A percentile compares a stretch with the other conserved stretches of the same genome.
phyloP scores from a whole-genome alignment of 2,888 invertebrate genomes.

The Nomada ferruginata region DNA sequence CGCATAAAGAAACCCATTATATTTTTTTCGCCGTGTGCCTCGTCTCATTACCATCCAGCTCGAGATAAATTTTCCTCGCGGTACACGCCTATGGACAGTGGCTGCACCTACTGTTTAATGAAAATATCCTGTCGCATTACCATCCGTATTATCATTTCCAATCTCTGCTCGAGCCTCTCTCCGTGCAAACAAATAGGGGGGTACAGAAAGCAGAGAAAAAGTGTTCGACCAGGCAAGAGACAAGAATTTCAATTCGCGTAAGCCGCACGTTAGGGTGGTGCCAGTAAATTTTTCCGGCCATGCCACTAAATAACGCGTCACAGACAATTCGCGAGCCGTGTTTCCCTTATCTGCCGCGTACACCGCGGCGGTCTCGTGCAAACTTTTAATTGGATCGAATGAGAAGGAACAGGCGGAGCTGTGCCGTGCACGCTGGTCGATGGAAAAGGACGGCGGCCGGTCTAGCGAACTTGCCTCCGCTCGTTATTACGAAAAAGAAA shows the following conservation, averaged over 20 bases:
- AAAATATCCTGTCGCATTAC: not conserved
- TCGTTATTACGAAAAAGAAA: conserved; percentile 69
- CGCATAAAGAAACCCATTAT: conserved; percentile 3
- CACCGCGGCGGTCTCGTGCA: conserved; percentile 30
- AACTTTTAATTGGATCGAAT: conserved; percentile 58
- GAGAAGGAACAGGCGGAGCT: conserved; percentile 14
- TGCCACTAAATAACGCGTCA: conserved; percentile 43
- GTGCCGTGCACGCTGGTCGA: not conserved
- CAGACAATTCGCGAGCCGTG: conserved; percentile 44
- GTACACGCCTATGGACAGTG: no score
- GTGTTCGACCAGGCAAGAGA: no score
- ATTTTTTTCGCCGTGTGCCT: not conserved
- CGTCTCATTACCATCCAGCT: not conserved
- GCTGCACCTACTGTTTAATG: not conserved
- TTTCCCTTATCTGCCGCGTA: conserved; percentile 42
- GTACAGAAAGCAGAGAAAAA: not conserved
- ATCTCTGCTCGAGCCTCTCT: not conserved
- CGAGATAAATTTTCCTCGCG: not conserved
- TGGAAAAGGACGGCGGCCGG: conserved; percentile 25
- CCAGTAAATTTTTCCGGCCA: conserved; percentile 4
- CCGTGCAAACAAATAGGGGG: not conserved
- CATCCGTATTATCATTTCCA: no score
- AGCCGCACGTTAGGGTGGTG: no score
- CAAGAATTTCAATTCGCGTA: not conserved
- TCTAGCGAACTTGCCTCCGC: conserved; percentile 31